Evolutionary conservation across 2,888 invertebrate genomes (phyloP).

Genomic region (Scrobipalpa atriplicella): DNA sequence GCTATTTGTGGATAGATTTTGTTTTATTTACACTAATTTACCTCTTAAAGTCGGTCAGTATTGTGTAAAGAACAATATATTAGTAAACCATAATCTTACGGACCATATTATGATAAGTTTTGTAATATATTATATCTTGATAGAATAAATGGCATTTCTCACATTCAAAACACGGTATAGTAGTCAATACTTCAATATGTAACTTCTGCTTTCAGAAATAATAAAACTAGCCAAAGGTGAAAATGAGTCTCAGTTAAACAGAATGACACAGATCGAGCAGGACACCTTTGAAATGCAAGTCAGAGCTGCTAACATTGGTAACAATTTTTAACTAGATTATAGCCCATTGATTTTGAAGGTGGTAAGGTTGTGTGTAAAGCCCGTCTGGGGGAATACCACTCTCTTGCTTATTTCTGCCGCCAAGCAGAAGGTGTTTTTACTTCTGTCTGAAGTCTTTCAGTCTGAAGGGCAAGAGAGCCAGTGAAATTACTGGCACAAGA

Average conservation of each 20-base stretch:
- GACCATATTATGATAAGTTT: too few relatives aligned
- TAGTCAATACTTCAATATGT: too few relatives aligned
- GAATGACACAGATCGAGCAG: constrained; percentile 96
- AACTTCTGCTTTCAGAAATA: constrained; percentile 86
- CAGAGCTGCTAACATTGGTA: constrained; percentile 95
- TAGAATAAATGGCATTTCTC: not conserved
- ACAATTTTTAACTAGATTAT: not conserved
- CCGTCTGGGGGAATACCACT: too few relatives aligned
- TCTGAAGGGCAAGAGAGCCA: too few relatives aligned
- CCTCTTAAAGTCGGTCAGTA: not conserved
- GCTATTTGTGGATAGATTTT: not conserved
- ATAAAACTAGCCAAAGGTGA: constrained; percentile 95
- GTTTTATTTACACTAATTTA: not conserved
- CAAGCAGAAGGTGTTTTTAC: too few relatives aligned
- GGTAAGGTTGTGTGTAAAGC: too few relatives aligned
- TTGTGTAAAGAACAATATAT: not conserved
- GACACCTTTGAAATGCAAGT: constrained; percentile 99
- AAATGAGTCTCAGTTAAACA: constrained; percentile 93
- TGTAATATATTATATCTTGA: not conserved
- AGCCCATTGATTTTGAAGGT: too few relatives aligned
- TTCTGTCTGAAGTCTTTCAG: too few relatives aligned
- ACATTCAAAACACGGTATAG: too few relatives aligned
- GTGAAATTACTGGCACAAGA: too few relatives aligned
- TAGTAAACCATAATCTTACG: too few relatives aligned
- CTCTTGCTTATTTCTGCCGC: too few relatives aligned